Conservation (phyloP, 2,888 invertebrate genomes). For the Drosophila kokeensis region DNA sequence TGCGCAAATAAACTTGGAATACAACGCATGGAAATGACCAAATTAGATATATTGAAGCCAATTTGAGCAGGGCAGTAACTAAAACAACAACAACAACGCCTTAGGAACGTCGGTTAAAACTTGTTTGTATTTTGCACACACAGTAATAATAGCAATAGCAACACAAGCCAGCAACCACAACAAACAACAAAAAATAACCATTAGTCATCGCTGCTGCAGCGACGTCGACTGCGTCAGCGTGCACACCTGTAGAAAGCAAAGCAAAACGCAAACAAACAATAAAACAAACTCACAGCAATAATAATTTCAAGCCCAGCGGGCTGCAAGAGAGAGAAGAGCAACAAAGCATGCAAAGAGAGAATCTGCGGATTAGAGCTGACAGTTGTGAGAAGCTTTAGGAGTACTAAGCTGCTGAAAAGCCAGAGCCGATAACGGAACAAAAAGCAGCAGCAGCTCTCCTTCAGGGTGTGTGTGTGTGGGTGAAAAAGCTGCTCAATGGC, state of each 20-base stretch:
- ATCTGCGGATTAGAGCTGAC: not conserved
- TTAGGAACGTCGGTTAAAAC: constrained; percentile 40
- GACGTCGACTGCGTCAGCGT: constrained; percentile 21
- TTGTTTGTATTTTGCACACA: constrained; percentile 35
- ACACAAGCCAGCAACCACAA: constrained; percentile 32
- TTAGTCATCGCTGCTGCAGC: constrained; percentile 65
- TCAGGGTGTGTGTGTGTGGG: not conserved
- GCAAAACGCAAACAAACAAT: constrained; percentile 51
- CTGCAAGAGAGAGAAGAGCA: not conserved
- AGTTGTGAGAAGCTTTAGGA: constrained; percentile 35
- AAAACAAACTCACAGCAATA: constrained; percentile 40
- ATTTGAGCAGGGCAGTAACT: constrained; percentile 12
- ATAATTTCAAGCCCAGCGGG: constrained; percentile 37
- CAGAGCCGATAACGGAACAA: constrained; percentile 38
- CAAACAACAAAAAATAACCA: constrained; percentile 50
- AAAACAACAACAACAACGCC: constrained; percentile 15
- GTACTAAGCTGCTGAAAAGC: constrained; percentile 47
- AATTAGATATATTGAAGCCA: constrained; percentile 45
- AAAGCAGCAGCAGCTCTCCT: constrained; percentile 3
- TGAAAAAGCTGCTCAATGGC: constrained; percentile 18
- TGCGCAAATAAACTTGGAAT: constrained; percentile 40
- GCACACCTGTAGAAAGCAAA: constrained; percentile 77
- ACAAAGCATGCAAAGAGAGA: not conserved
- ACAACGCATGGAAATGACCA: constrained; percentile 34
- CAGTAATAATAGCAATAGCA: constrained; percentile 17